phyloP scores from a whole-genome alignment of 2,888 invertebrate genomes.

The Dascillus cervinus region DNA sequence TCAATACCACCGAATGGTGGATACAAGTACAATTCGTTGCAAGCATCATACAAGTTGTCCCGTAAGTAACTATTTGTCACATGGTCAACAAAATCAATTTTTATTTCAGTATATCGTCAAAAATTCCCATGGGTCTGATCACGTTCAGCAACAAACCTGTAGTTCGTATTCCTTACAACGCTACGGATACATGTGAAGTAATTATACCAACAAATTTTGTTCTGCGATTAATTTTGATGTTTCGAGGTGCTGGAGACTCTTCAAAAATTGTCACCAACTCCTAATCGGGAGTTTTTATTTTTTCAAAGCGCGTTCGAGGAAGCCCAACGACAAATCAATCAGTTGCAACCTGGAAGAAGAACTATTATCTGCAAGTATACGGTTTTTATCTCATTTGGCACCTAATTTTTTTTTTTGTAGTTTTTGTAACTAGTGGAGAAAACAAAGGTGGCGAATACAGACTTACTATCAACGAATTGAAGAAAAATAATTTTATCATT shows the following conservation, averaged over 20 bases:
- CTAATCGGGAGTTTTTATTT: neutral
- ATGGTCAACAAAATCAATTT: no score
- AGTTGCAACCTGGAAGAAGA: neutral
- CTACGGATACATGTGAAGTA: slow-evolving; percentile 4
- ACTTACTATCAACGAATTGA: neutral
- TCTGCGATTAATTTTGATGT: neutral
- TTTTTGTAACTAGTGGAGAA: slow-evolving; percentile 4
- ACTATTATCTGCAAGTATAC: slow-evolving; percentile 3
- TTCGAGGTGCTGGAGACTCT: slow-evolving; percentile 1
- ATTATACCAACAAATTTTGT: no score
- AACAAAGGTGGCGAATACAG: slow-evolving; percentile 3
- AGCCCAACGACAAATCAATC: slow-evolving; percentile 2
- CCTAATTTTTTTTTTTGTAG: neutral
- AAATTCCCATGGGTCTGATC: slow-evolving; percentile 2
- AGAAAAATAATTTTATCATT: neutral
- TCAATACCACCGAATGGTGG: slow-evolving; percentile 1
- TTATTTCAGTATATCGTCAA: neutral
- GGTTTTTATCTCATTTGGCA: no score
- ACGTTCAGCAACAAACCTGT: neutral
- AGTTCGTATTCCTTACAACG: slow-evolving; percentile 1
- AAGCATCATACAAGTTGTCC: neutral
- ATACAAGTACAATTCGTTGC: slow-evolving; percentile 3
- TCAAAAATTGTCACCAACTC: neutral
- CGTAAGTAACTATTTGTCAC: no score
- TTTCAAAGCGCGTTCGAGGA: slow-evolving; percentile 2